These are phyloP conservation scores for Panonychus citri DNA, from an alignment of 1,140 invertebrate species.

Conservation along the genomic window DNA sequence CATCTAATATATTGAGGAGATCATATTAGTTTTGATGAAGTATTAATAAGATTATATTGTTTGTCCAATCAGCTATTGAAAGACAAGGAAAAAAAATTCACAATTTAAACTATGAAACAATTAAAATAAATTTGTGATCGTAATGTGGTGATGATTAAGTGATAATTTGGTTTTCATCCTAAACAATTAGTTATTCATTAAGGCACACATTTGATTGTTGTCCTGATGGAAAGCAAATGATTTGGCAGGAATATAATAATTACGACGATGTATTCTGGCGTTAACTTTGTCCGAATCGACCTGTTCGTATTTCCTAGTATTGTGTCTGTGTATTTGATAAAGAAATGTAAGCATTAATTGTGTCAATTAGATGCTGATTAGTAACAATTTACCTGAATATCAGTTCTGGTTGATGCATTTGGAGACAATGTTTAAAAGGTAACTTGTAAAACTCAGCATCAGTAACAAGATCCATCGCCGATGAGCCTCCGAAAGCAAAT, in stretches of 20 bases:
- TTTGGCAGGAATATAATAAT: constrained; percentile 31
- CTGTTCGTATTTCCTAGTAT: constrained; percentile 37
- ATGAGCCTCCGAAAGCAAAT: constrained; percentile 39
- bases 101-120: too few relatives aligned
- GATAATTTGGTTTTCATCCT: too few relatives aligned
- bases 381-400: constrained; percentile 31
- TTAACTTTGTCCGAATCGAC: constrained; percentile 27
- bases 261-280: constrained; percentile 35
- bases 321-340: constrained; percentile 29
- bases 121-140: too few relatives aligned
- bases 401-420: constrained; percentile 44
- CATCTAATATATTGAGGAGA: too few relatives aligned
- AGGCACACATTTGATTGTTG: constrained; percentile 49
- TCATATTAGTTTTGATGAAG: too few relatives aligned
- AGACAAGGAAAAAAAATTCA: too few relatives aligned
- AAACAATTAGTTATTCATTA: constrained; percentile 15
- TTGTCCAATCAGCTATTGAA: too few relatives aligned
- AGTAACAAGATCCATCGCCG: constrained; percentile 43
- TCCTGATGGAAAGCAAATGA: constrained; percentile 51
- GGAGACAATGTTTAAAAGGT: constrained; percentile 48
- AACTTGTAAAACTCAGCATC: constrained; percentile 54
- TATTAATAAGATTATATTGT: too few relatives aligned
- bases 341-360: not conserved
- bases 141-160: too few relatives aligned
- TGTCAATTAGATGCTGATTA: not conserved